Conservation (phyloP, 2,113 vertebrate genomes). For the Odocoileus virginianus region DNA sequence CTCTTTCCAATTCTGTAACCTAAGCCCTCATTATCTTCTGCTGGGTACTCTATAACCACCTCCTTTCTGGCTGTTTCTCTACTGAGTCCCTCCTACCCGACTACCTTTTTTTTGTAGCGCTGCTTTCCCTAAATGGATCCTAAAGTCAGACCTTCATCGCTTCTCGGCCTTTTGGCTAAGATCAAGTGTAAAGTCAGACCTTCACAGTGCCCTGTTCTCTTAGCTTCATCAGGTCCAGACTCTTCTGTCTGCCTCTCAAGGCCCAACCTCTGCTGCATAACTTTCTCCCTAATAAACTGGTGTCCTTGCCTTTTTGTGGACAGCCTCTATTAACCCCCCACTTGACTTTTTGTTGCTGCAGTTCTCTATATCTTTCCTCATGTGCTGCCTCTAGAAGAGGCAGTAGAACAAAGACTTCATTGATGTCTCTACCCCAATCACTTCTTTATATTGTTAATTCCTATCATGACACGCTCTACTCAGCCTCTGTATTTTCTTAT, state of each 20-base stretch:
- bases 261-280: neutral
- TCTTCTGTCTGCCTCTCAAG: neutral
- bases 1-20: neutral
- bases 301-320: neutral
- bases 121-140: slow-evolving; percentile 3
- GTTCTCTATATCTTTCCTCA: neutral
- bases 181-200: neutral
- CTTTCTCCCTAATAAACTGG: neutral
- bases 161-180: too few species aligned
- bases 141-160: neutral
- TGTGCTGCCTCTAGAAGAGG: neutral
- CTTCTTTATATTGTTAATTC: neutral
- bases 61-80: neutral
- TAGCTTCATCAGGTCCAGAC: neutral
- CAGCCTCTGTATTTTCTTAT: neutral
- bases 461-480: neutral
- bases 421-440: neutral
- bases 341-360: neutral
- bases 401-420: neutral
- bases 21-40: neutral
- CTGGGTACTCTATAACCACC: neutral
- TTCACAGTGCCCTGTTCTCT: neutral
- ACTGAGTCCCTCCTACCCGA: neutral
- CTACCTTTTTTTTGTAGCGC: neutral
- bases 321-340: neutral